Conservation (phyloP, 2,888 invertebrate genomes). For the Ophion costatus region DNA sequence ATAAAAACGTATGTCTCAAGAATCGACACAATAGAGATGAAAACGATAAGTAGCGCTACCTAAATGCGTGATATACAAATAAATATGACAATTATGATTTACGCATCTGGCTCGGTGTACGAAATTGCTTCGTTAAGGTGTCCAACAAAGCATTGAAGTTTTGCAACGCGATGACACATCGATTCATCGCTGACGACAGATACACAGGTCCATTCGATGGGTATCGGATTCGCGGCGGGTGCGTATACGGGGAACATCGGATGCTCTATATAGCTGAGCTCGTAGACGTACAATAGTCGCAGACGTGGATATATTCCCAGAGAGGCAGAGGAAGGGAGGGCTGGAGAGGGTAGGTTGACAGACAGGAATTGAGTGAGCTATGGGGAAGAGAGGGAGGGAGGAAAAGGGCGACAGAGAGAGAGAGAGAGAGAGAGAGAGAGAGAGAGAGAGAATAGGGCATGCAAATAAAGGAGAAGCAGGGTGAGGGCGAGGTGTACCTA, state of each 20-base stretch:
- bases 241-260: neutral
- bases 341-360: neutral
- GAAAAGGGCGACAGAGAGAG: conserved; percentile 24
- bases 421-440: conserved; percentile 5
- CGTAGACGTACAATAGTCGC: conserved; percentile 38
- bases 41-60: no score
- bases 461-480: neutral
- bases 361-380: conserved; percentile 17
- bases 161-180: conserved; percentile 2
- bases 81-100: no score
- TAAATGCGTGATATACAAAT: no score
- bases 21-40: no score
- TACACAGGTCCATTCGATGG: neutral
- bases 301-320: conserved; percentile 24
- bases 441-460: neutral
- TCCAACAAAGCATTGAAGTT: neutral
- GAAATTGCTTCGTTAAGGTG: neutral
- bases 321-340: conserved; percentile 3
- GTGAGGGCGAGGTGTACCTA: neutral
- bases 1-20: no score
- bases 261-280: neutral
- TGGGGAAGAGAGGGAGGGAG: conserved; percentile 31
- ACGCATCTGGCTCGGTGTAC: neutral
- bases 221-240: conserved; percentile 21
- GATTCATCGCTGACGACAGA: conserved; percentile 15